Conservation (phyloP, 2,113 vertebrate genomes). For the Muntiacus reevesi region DNA sequence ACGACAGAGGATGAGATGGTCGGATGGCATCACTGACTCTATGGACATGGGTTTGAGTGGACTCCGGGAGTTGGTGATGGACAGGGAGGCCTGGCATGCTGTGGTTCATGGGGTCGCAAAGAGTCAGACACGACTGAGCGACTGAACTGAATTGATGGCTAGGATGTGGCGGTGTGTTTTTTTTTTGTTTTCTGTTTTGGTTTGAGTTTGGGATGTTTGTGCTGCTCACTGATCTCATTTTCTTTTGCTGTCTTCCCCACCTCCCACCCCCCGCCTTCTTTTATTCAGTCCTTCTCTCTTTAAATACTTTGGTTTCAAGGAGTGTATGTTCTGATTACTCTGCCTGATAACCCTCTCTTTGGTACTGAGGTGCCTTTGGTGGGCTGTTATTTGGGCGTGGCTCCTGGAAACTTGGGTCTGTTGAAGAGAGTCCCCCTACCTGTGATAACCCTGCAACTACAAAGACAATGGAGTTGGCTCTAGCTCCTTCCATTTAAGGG, state of each 20-base stretch:
- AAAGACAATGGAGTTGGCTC: background rate
- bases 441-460: background rate
- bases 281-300: background rate
- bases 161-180: rapidly evolving
- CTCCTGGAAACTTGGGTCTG: background rate
- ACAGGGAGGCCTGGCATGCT: background rate
- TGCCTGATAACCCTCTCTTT: background rate
- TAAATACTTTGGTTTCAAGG: background rate
- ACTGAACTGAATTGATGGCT: background rate
- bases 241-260: background rate
- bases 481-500: background rate
- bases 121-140: background rate
- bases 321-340: background rate
- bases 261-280: background rate
- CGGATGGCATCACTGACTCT: background rate
- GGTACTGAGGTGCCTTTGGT: background rate
- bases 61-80: background rate
- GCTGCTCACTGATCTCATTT: background rate
- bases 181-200: background rate
- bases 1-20: background rate
- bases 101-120: rapidly evolving
- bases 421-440: background rate
- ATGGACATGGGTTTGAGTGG: background rate
- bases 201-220: background rate
- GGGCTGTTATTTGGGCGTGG: background rate